A percentile compares a stretch with the other conserved stretches of the same genome.
phyloP scores from a whole-genome alignment of 2,113 vertebrate species.

The Pygoscelis adeliae region DNA sequence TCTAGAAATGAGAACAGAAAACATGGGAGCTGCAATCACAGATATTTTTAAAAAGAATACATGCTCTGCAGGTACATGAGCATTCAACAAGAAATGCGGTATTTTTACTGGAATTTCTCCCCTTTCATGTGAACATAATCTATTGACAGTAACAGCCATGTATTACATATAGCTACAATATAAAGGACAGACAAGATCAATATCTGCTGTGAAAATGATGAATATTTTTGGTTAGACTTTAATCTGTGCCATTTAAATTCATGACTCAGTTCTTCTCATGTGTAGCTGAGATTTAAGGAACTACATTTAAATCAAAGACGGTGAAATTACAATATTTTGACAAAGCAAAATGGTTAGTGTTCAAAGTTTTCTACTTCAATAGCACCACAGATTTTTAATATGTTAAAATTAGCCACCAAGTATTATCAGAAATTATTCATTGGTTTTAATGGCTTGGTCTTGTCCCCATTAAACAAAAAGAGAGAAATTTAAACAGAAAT shows the following conservation, averaged over 20 bases:
- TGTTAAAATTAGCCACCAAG: slow-evolving; percentile 2
- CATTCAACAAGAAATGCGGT: neutral
- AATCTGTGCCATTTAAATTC: slow-evolving; percentile 40
- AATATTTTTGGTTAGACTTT: slow-evolving; percentile 14
- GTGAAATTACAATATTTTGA: slow-evolving; percentile 62
- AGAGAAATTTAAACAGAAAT: neutral
- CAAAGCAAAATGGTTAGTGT: slow-evolving; percentile 10
- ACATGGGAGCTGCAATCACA: neutral
- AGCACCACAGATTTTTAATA: neutral
- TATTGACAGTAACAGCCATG: neutral
- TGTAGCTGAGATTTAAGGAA: slow-evolving; percentile 17
- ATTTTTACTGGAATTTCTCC: neutral
- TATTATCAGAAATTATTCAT: slow-evolving; percentile 20
- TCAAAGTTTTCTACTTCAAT: slow-evolving; percentile 32
- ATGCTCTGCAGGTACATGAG: neutral
- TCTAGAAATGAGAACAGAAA: neutral
- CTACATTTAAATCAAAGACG: slow-evolving; percentile 33
- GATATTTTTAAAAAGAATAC: neutral
- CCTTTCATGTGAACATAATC: neutral
- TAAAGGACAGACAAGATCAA: neutral
- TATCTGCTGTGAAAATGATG: neutral
- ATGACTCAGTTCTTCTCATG: slow-evolving; percentile 27
- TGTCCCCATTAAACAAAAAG: neutral
- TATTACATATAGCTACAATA: neutral
- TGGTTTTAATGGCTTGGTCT: neutral